Evolutionary conservation across 2,797 vertebrate species (phyloP), one percentile per base, ranked within the genome.

Genomic region (Alauda arvensis): DNA sequence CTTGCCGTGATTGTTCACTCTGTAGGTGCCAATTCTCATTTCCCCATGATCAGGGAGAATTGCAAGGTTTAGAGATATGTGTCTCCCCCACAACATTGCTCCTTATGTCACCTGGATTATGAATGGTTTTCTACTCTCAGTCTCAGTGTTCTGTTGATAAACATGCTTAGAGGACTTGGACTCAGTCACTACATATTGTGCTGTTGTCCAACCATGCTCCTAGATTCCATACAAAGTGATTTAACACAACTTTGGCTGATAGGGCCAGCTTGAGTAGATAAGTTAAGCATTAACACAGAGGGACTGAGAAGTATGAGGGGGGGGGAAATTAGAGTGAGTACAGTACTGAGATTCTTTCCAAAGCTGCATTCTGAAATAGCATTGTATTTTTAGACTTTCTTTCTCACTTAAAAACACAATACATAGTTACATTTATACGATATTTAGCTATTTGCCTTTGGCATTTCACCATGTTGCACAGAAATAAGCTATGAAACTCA

Each of bases 341-440:
- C 90, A 60, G 77, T 85, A 63, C 74, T 83, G 76, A 88, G 88
- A 94, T 93, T 93, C 88, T 93, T 93, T 92, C 92, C 86, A 88
- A 93, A 87, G 90, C 88, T 93, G 56, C 46, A 31, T 92, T 93
- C 88, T 70, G 82, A 90, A 95, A 93, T 92, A 88, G 69, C 69
- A 49, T 43, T 83, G 34, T 91, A 90, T 83, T 95, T 93, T 93
- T 91, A 90, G 87, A 70, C 28, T 62, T 12, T 83, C 79, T 77
- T 76, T 79, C 87, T 88, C 90, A 34, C 76, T 95, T 77, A 87
- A 78, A 92, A 92, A 63, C 74, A 85, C 77, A 83, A 77, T 56
- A 42, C 33, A 3, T 60, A 52, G 69, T 83, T 77, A 29, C 43
- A 75, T 80, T 69, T 80, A 18, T 66, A 56, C 0, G 2, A 25